Evolutionary conservation across 2,888 invertebrate genomes (phyloP).

Genomic region (Lasioglossum leucozonium): DNA sequence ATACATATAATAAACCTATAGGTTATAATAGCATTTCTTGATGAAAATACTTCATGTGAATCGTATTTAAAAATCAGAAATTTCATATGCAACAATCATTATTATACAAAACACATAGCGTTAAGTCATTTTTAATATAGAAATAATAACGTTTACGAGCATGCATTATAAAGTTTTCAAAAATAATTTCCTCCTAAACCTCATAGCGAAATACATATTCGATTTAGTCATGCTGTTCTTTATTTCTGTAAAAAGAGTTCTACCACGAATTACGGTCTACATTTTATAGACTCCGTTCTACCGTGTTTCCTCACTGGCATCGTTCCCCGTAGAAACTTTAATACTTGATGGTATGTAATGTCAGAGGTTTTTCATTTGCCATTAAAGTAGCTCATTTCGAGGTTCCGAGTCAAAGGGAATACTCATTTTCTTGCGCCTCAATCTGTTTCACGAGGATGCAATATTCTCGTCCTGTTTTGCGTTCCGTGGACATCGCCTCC

Average conservation of each 20-base stretch:
- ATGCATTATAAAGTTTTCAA: not conserved
- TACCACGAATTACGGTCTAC: not conserved
- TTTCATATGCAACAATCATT: not conserved
- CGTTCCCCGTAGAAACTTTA: not conserved
- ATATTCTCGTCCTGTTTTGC: slow-evolving; percentile 12
- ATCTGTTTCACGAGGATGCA: slow-evolving; percentile 12
- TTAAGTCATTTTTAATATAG: not conserved
- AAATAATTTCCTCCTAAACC: not conserved
- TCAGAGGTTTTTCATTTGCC: slow-evolving; percentile 11
- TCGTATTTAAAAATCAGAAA: not conserved
- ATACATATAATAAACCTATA: no score
- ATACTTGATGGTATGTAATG: slow-evolving; percentile 18
- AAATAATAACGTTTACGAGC: not conserved
- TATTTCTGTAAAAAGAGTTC: no score
- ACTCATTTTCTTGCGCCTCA: slow-evolving; percentile 5
- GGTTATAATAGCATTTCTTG: no score
- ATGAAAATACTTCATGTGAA: not conserved
- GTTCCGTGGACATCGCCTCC: not conserved
- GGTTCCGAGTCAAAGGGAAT: slow-evolving; percentile 15
- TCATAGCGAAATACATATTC: not conserved
- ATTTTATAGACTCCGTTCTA: not conserved
- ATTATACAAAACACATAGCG: not conserved
- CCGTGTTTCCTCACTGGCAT: not conserved
- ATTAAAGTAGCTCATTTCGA: not conserved
- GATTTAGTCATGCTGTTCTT: no score